Base-by-base conservation (phyloP, 2,888 invertebrate genomes). In the Heliothis peltigera region DNA sequence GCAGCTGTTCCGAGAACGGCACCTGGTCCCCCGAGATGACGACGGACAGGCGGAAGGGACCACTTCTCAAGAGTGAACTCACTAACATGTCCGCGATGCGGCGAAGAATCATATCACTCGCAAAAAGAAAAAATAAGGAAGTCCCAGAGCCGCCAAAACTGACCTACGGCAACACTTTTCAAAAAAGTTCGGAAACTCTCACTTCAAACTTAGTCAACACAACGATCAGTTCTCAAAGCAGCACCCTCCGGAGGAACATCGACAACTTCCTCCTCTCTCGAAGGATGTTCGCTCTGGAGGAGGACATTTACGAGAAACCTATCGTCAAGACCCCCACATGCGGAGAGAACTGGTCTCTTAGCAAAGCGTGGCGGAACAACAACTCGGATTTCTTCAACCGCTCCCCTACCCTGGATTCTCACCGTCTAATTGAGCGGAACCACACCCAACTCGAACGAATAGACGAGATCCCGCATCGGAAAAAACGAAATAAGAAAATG, bases 1-100 rank as follows among this genome's bases (percentile, higher is more conserved):
- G 95, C 77, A 95, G 95, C 71, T 95, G 95, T 61, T 92, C 95
- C 0, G 94, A 95, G 73, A 93, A 95, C 89, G 95, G 92, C 44
- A 92, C 94, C 54, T 95, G 95, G 95, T 95, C 95, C 0, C 95
- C 95, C 1, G 93, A 95, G 17, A 94, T 95, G 92, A 94, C 94
- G 19, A 84, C 93, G 1, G 90, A 92, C 4, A 89, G 88, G 52
- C 81, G 91, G 25, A 91, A 91, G 64, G 92, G 92, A 0, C 94
- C 94, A 2, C 89, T 95, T 58, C 76, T 95, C 35, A 94, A 93
- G 77, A 93, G 94, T 78, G 95, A 95, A 76, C 84, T 95, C 12
- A 94, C 94, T 0, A 94, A 95, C 75, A 94, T 95, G 94, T 92
- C 94, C 0, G 93, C 94, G 0, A 92, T 94, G 90, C 88, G 92